Evolutionary conservation across 2,113 vertebrate species (phyloP).

Genomic region (Rattus rattus): DNA sequence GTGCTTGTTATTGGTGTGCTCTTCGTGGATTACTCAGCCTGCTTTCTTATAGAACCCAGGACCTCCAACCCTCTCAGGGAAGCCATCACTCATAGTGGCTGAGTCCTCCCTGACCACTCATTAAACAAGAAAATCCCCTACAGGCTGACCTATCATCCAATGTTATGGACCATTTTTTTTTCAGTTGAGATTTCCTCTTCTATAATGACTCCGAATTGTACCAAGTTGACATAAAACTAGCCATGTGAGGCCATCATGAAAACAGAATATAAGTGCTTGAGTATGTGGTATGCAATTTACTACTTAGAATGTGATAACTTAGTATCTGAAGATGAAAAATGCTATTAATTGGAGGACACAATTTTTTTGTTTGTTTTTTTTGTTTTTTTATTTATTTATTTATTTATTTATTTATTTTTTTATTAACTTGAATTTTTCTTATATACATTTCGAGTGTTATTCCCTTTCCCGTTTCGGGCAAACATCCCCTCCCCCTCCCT

Average conservation of each 20-base stretch:
- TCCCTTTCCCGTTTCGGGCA: too few relatives aligned
- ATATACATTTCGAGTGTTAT: too few relatives aligned
- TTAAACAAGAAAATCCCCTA: not conserved
- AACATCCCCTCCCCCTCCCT: too few relatives aligned
- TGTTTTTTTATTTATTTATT: too few relatives aligned
- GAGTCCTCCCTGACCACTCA: not conserved
- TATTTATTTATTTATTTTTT: too few relatives aligned
- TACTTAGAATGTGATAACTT: not conserved
- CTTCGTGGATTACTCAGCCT: not conserved
- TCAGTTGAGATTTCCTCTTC: not conserved
- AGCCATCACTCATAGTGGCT: not conserved
- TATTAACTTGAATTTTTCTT: too few relatives aligned
- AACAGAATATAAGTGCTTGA: not conserved
- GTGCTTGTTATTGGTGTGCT: too few relatives aligned
- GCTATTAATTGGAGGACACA: not conserved
- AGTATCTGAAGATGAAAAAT: not conserved
- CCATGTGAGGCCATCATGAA: not conserved
- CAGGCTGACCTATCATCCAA: not conserved
- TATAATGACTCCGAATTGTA: not conserved
- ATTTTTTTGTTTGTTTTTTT: too few relatives aligned
- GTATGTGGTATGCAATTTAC: not conserved
- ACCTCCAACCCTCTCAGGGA: too few relatives aligned
- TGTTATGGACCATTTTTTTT: not conserved
- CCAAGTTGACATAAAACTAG: too few relatives aligned
- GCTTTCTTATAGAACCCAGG: not conserved